Percentiles rank a stretch among this genome's conserved stretches.
phyloP scores from a whole-genome alignment of 2,797 vertebrate genomes.

The Masticophis lateralis region DNA sequence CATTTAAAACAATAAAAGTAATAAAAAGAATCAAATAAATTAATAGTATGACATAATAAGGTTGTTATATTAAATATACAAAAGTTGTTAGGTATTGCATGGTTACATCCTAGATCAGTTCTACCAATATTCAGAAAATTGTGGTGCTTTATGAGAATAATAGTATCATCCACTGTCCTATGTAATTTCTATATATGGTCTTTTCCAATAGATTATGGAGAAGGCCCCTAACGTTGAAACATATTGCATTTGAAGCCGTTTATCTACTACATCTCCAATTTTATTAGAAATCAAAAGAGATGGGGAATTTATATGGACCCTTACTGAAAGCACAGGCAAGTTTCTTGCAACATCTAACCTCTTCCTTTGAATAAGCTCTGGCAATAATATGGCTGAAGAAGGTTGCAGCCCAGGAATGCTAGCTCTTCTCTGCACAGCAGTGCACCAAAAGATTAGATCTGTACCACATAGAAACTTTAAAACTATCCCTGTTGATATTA shows the following conservation, averaged over 20 bases:
- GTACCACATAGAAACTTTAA: not conserved
- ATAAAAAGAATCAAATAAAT: too few species aligned
- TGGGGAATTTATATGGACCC: not conserved
- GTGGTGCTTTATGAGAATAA: not conserved
- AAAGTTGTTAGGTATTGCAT: not conserved
- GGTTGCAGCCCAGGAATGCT: not conserved
- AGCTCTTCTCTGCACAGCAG: not conserved
- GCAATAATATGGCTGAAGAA: not conserved
- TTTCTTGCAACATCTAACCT: not conserved
- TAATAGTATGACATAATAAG: too few species aligned
- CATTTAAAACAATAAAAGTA: too few species aligned
- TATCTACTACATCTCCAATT: not conserved
- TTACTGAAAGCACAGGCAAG: not conserved
- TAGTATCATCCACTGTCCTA: not conserved
- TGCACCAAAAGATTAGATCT: not conserved
- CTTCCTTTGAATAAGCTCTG: not conserved
- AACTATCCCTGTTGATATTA: not conserved
- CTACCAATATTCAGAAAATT: not conserved
- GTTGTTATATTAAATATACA: too few species aligned
- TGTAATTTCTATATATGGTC: not conserved
- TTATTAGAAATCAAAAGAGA: not conserved
- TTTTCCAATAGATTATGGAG: not conserved
- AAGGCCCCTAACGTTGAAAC: not conserved
- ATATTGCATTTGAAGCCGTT: not conserved
- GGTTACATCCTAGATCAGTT: not conserved